Base-by-base conservation (phyloP, 2,113 vertebrate species). In the Amphiprion percula region DNA sequence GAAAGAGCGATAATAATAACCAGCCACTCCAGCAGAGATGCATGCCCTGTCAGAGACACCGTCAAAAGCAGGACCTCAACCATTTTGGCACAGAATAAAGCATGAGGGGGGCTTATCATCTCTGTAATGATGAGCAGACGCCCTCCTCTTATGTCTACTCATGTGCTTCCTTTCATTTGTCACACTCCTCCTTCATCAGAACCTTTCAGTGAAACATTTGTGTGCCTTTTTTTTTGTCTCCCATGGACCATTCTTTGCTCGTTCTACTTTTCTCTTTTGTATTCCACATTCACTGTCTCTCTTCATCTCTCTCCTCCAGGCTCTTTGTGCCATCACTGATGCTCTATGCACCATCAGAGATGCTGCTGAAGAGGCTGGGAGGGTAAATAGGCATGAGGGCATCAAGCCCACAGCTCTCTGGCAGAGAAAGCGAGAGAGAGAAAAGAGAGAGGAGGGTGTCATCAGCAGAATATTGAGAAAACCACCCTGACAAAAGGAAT, bases 361-460 rank as follows among this genome's bases (percentile, higher is more conserved):
- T 82, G 66, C 77, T 80, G 71, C 65, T 80, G 84, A 79, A 88
- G 67, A 81, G 84, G 70, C 72, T 86, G 66, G 41, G 71, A 88
- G 86, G 86, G 76, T 86, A 86, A 89, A 89, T 77, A 84, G 80
- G 78, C 88, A 74, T 28, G 61, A 80, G 86, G 81, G 83, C 90
- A 83, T 85, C 62, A 46, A 74, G 82, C 77, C 68, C 55, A 72
- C 26, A 82, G 83, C 80, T 71, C 30, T 65, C 30, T 76, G 56
- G 33, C 66, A 74, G 15, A 17, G 23, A 47, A 17, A 77, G 23
- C 63, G 19, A 16, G 55, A 14, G 15, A 17, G 28, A 14, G 23
- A 30, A n/a, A n/a, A n/a, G 12, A 33, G 46, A 7, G 30, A 6
- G 37, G 26, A 39, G 8, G 54, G 70, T n/a, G 63, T 79, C 74